Base-by-base conservation (phyloP, 2,888 invertebrate genomes). In the Aradus depressus region DNA sequence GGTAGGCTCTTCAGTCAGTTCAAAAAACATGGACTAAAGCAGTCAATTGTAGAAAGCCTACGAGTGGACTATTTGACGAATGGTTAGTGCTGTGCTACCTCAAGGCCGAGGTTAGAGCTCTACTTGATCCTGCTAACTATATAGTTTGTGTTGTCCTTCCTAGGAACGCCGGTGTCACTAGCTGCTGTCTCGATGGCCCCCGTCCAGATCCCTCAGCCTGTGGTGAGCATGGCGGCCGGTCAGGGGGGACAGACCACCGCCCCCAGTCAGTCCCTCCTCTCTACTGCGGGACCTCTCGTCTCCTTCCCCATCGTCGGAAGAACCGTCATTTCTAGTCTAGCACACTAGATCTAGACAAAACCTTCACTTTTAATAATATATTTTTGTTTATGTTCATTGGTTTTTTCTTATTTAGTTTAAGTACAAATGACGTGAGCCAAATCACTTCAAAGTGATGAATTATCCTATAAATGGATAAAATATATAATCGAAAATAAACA, bases 241-340 rank as follows among this genome's bases (percentile, higher is more conserved):
- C 67, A 56, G 16, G 54, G 54, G 25, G n/a, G n/a, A n/a, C 47
- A 47, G 35, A 67, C 68, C 14, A 70, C 71, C 28, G 70, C 66
- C 55, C 71, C 71, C 2, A 70, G 71, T 2, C 71, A 72, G 60
- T 72, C 75, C 22, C 67, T 76, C 14, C 75, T 76, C 43, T 60
- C 62, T 16, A 71, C 76, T 4, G 72, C 75, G 0, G 75, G 75
- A 50, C 75, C 79, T 2, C 71, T 79, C 62, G 76, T 79, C 42
- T 78, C 79, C 1, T 79, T 77, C 62, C 79, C 80, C 2, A 77
- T 80, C 41, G 77, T 79, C 75, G 77, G 78, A 14, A 78, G 79
- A 58, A 72, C 70, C 56, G 69, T 74, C 51, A 57, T 68, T 37
- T 39, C 56, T 5, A 56, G 22, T 37, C 52, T 56, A 14, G 48